Evolutionary conservation across 2,888 invertebrate species (phyloP).

Genomic region (Alviniconcha strummeri): DNA sequence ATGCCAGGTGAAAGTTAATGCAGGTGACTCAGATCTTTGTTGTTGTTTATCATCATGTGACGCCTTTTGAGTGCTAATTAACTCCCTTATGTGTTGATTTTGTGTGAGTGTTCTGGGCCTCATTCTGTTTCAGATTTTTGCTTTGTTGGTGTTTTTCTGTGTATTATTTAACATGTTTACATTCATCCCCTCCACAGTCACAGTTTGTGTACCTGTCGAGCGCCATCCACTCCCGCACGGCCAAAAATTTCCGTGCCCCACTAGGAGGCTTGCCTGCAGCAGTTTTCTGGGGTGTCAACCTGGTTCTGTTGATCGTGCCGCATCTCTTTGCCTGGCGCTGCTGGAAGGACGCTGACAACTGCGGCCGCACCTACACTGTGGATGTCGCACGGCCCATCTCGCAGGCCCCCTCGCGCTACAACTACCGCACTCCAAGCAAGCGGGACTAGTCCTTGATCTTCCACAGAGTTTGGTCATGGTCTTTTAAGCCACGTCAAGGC

Average conservation of each 20-base stretch:
- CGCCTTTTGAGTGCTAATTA: too few relatives aligned
- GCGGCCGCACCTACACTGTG: constrained; percentile 41
- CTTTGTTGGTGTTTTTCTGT: too few relatives aligned
- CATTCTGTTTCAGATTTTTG: too few relatives aligned
- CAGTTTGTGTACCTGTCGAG: constrained; percentile 58
- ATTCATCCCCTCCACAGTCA: constrained; percentile 47
- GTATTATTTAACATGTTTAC: too few relatives aligned
- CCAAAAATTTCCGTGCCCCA: constrained; percentile 46
- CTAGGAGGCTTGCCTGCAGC: constrained; percentile 40
- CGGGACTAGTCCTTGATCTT: background rate
- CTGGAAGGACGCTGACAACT: constrained; percentile 38
- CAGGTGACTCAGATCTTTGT: too few relatives aligned
- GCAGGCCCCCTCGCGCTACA: constrained; percentile 7
- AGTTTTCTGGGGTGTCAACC: constrained; percentile 59
- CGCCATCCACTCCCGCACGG: constrained; percentile 59
- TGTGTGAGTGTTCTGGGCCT: too few relatives aligned
- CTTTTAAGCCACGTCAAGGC: background rate
- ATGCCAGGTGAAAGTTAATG: too few relatives aligned
- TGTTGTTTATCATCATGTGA: too few relatives aligned
- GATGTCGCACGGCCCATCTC: constrained; percentile 37
- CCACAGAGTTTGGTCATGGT: background rate
- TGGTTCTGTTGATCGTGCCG: constrained; percentile 58
- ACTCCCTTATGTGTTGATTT: too few relatives aligned
- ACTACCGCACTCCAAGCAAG: constrained; percentile 10
- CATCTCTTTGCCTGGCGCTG: constrained; percentile 61